Evolutionary conservation across 1,140 invertebrate genomes (phyloP).

Genomic region (Phortica variegata): DNA sequence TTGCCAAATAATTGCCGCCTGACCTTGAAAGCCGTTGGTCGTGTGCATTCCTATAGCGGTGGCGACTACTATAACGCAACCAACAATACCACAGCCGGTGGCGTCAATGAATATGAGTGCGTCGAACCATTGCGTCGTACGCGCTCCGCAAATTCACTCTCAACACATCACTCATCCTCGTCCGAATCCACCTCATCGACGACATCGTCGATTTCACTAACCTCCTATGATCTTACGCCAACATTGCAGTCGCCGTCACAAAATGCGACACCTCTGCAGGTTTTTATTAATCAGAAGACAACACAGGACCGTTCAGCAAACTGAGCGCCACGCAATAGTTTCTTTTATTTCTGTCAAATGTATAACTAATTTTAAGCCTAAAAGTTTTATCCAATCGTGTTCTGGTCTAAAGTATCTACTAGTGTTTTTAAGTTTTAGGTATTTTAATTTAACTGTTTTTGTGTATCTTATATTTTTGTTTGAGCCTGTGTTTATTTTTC

Average conservation of each 20-base stretch:
- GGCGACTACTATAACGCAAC: constrained; percentile 8
- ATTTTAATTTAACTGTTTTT: constrained; percentile 8
- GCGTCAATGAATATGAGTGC: no score
- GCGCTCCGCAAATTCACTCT: constrained; percentile 37
- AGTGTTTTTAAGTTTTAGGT: constrained; percentile 18
- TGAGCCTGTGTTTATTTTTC: constrained; percentile 17
- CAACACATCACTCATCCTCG: constrained; percentile 31
- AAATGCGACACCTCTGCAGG: constrained; percentile 19
- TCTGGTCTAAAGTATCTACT: no score
- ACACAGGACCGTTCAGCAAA: constrained; percentile 14
- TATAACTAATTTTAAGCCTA: no score
- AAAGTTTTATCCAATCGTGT: no score
- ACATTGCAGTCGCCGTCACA: constrained; percentile 12
- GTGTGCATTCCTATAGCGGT: constrained; percentile 34
- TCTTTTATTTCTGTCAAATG: constrained; percentile 3
- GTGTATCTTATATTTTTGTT: constrained; percentile 8
- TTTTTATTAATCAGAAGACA: constrained; percentile 30
- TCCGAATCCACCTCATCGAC: constrained; percentile 27
- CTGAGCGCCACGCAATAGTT: constrained; percentile 5
- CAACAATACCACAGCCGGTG: no score
- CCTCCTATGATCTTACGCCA: constrained; percentile 35
- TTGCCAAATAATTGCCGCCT: constrained; percentile 20
- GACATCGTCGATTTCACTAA: constrained; percentile 33
- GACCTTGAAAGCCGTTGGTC: constrained; percentile 26
- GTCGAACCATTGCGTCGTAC: constrained; percentile 28